Evolutionary conservation across 2,888 invertebrate genomes (phyloP).

Genomic region (Agriopis leucophaearia): DNA sequence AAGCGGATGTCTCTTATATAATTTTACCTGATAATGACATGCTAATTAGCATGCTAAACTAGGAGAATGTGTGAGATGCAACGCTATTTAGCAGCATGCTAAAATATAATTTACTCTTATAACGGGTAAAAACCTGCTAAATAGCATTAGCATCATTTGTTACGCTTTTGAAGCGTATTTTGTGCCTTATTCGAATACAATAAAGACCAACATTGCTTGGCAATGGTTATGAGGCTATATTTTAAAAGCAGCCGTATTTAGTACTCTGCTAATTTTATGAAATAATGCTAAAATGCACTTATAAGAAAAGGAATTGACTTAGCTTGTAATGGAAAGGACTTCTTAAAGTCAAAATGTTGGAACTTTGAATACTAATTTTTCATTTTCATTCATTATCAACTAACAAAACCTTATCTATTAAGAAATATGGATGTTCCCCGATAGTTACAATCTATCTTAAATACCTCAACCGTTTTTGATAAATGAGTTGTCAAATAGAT

Average conservation of each 20-base stretch:
- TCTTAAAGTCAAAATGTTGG: slow-evolving; percentile 3
- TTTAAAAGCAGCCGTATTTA: neutral
- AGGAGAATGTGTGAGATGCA: too few species aligned
- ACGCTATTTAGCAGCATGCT: neutral
- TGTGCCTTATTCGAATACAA: slow-evolving; percentile 13
- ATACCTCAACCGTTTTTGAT: too few species aligned
- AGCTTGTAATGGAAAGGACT: slow-evolving; percentile 6
- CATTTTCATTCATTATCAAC: slow-evolving; percentile 19
- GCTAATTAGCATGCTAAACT: too few species aligned
- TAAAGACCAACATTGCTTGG: slow-evolving; percentile 7
- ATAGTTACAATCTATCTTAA: neutral
- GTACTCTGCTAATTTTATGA: neutral
- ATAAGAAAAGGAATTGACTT: slow-evolving; percentile 26
- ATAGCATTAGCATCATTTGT: neutral
- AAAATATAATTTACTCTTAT: too few species aligned
- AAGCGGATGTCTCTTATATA: too few species aligned
- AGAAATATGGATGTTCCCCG: neutral
- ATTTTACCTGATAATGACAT: neutral
- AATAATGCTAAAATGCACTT: slow-evolving; percentile 11
- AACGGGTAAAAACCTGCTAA: neutral
- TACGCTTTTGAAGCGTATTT: slow-evolving; percentile 1
- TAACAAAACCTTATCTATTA: slow-evolving; percentile 4
- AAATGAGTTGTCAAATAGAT: too few species aligned
- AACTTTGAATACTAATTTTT: slow-evolving; percentile 12
- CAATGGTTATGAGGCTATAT: slow-evolving; percentile 1